phyloP scores from a whole-genome alignment of 2,797 vertebrate genomes.

The Thunnus albacares region DNA sequence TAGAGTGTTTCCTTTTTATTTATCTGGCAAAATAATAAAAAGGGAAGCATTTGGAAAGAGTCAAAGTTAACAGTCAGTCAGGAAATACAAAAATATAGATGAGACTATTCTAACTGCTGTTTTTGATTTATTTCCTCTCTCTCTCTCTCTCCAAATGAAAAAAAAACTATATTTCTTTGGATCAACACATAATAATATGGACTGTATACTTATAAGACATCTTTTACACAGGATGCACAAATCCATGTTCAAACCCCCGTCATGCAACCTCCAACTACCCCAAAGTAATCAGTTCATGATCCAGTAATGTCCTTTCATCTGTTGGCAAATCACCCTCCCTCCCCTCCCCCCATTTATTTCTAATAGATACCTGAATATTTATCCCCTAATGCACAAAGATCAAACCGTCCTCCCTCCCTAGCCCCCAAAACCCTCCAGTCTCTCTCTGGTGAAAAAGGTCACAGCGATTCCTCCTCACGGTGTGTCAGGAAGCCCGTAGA shows the following conservation, averaged over 20 bases:
- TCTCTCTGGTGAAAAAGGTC: conserved; percentile 74
- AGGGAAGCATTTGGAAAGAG: conserved; percentile 80
- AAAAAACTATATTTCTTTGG: conserved; percentile 78
- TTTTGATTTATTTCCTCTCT: conserved; percentile 74
- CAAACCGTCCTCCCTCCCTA: neutral
- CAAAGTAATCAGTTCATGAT: conserved; percentile 40
- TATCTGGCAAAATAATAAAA: conserved; percentile 83
- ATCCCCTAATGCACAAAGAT: conserved; percentile 53
- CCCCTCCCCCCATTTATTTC: conserved; percentile 26
- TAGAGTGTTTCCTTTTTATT: conserved; percentile 80
- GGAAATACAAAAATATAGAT: conserved; percentile 88
- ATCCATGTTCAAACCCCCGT: conserved; percentile 57
- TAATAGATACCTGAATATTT: conserved; percentile 59
- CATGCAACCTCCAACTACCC: conserved; percentile 56
- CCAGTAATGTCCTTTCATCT: conserved; percentile 68
- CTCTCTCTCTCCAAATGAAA: conserved; percentile 68
- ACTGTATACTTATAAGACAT: conserved; percentile 73
- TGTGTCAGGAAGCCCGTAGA: conserved; percentile 49
- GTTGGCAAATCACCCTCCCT: conserved; percentile 40
- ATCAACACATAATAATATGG: conserved; percentile 78
- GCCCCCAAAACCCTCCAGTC: conserved; percentile 69
- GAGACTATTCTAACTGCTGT: conserved; percentile 78
- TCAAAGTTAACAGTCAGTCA: conserved; percentile 75
- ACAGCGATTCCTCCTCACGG: conserved; percentile 43
- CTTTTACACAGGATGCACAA: conserved; percentile 70